These are phyloP conservation scores for Holacanthella duospinosa DNA, from an alignment of 2,888 invertebrate genomes.

Conservation along the genomic window DNA sequence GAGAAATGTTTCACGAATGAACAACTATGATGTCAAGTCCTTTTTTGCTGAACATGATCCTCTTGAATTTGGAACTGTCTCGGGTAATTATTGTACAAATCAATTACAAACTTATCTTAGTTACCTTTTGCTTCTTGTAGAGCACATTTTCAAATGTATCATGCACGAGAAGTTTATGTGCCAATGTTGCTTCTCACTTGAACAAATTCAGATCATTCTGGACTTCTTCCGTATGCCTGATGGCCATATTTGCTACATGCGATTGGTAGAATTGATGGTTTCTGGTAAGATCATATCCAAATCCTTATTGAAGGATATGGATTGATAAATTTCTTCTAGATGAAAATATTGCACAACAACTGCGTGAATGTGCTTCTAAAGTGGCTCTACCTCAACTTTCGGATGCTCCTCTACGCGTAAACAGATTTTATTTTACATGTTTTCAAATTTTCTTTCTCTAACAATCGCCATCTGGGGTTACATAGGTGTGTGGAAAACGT, in stretches of 20 bases:
- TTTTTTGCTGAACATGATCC: constrained; percentile 35
- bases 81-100: constrained; percentile 18
- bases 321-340: constrained; percentile 12
- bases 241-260: constrained; percentile 30
- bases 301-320: background rate
- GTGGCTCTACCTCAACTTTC: constrained; percentile 32
- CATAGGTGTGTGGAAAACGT: constrained; percentile 32
- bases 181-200: constrained; percentile 29
- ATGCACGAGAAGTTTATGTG: constrained; percentile 36
- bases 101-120: background rate
- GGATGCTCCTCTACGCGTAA: constrained; percentile 26
- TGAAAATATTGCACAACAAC: constrained; percentile 33
- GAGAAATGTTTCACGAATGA: constrained; percentile 22
- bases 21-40: constrained; percentile 24
- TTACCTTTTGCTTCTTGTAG: constrained; percentile 14
- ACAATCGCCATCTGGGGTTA: background rate
- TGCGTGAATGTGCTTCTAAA: constrained; percentile 34
- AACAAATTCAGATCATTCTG: constrained; percentile 30
- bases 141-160: constrained; percentile 34
- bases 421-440: background rate
- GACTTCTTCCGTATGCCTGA: constrained; percentile 35
- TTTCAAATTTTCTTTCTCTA: constrained; percentile 3
- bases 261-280: constrained; percentile 34
- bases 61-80: constrained; percentile 34
- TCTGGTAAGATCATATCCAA: constrained; percentile 30